These are phyloP conservation scores for Promerops cafer DNA, from an alignment of 2,113 vertebrate genomes.

Conservation along the genomic window DNA sequence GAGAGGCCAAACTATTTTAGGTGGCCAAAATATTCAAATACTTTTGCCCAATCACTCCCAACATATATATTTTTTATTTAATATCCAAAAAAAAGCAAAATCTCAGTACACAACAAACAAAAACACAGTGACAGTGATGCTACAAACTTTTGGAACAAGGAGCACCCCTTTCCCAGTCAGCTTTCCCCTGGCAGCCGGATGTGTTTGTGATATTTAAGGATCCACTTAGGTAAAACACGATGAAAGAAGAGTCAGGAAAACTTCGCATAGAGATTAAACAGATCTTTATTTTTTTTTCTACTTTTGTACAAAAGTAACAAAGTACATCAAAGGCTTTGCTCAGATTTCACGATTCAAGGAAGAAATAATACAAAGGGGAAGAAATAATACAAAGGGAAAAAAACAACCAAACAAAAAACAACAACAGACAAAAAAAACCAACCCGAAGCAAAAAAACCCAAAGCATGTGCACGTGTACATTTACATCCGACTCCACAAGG, in stretches of 20 bases:
- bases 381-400: fast-evolving
- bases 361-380: not conserved
- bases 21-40: not conserved
- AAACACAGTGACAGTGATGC: fast-evolving
- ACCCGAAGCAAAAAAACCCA: no score
- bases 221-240: fast-evolving
- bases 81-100: not conserved
- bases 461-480: not conserved
- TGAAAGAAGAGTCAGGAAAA: not conserved
- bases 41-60: not conserved
- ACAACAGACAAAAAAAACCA: not conserved
- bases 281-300: not conserved
- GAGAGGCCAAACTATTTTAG: not conserved
- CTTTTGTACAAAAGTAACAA: not conserved
- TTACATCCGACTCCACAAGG: fast-evolving
- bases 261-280: not conserved
- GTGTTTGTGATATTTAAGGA: not conserved
- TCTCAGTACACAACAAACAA: not conserved
- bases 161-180: not conserved
- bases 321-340: not conserved
- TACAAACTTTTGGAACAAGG: not conserved
- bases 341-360: not conserved
- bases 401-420: no score
- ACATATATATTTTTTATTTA: not conserved
- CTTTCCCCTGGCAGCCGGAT: not conserved